Evolutionary conservation across 2,888 invertebrate species (phyloP).

Genomic region (Agrilus mali): DNA sequence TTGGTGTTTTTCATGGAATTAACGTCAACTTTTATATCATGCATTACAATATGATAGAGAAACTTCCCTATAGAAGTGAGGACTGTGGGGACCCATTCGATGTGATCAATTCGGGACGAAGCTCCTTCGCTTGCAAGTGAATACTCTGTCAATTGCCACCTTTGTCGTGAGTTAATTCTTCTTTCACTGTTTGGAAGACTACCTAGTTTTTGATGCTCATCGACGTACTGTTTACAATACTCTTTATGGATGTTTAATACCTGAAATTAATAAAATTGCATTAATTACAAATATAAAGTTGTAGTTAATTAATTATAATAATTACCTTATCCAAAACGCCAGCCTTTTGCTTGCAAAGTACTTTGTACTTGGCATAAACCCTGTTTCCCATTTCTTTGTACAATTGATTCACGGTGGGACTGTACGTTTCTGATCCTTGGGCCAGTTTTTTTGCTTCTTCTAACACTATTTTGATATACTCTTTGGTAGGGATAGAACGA

Average conservation of each 20-base stretch:
- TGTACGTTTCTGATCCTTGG: constrained; percentile 69
- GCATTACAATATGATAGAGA: constrained; percentile 74
- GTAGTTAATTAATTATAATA: constrained; percentile 34
- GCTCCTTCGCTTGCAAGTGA: constrained; percentile 24
- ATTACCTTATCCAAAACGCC: constrained; percentile 54
- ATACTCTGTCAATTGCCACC: constrained; percentile 57
- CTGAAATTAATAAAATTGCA: constrained; percentile 12
- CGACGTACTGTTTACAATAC: constrained; percentile 26
- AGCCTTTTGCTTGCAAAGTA: constrained; percentile 50
- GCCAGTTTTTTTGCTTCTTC: constrained; percentile 57
- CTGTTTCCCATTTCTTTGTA: constrained; percentile 55
- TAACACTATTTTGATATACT: constrained; percentile 49
- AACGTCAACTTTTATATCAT: constrained; percentile 72
- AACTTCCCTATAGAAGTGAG: constrained; percentile 63
- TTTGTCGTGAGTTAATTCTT: constrained; percentile 47
- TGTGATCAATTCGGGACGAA: constrained; percentile 30
- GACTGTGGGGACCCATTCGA: constrained; percentile 54
- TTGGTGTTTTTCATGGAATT: constrained; percentile 50
- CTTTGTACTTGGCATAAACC: constrained; percentile 54
- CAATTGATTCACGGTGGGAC: constrained; percentile 52
- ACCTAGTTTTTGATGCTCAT: constrained; percentile 17
- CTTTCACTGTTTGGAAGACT: constrained; percentile 20
- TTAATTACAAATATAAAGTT: constrained; percentile 35
- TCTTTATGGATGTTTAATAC: constrained; percentile 23
- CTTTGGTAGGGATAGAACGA: constrained; percentile 27